Evolutionary conservation across 2,888 invertebrate species (phyloP), one percentile per base, ranked within the genome.

Genomic region (Stenodera caucasica): DNA sequence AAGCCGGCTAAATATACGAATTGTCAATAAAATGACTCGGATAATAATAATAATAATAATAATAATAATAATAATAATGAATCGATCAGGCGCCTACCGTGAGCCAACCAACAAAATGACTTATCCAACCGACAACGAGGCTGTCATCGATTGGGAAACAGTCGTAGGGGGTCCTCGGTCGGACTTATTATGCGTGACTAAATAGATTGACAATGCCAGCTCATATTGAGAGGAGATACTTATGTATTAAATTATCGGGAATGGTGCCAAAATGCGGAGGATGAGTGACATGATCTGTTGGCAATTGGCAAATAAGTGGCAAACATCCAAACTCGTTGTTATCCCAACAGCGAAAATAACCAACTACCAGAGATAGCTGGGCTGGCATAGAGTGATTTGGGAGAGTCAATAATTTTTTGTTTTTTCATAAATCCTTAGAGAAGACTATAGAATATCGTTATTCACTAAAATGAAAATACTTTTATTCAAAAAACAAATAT

Each of bases 211-310:
- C 60, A 63, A 63, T 63, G 56, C 53, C 54, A 59, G 59, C 40
- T 53, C 51, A 55, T 62, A 55, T 57, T n/a, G n/a, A n/a, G n/a
- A n/a, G n/a, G n/a, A n/a, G n/a, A n/a, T n/a, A n/a, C n/a, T 23
- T 54, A 53, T 49, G 15, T 18, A 45, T 37, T 40, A 45, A 45
- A 45, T 45, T 45, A 57, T 50, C 57, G 63, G 63, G 60, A 63
- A 52, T 32, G 14, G 52, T 60, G 63, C 63, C 63, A n/a, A 63
- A 60, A 63, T 57, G 63, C 49, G 63, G 33, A 35, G 52, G 57
- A 49, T 63, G 63, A 63, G 63, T 63, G 63, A 63, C 63, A 63
- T 35, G 57, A 63, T 63, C 57, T 57, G 57, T 57, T 63, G 63
- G 57, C 63, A 60, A 52, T 60, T 60, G 50, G 52, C 56, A 40